Percentiles rank a stretch among this genome's conserved stretches.
Evolutionary conservation across 1,140 invertebrate species (phyloP).

Genomic region (Drosophila yakuba): DNA sequence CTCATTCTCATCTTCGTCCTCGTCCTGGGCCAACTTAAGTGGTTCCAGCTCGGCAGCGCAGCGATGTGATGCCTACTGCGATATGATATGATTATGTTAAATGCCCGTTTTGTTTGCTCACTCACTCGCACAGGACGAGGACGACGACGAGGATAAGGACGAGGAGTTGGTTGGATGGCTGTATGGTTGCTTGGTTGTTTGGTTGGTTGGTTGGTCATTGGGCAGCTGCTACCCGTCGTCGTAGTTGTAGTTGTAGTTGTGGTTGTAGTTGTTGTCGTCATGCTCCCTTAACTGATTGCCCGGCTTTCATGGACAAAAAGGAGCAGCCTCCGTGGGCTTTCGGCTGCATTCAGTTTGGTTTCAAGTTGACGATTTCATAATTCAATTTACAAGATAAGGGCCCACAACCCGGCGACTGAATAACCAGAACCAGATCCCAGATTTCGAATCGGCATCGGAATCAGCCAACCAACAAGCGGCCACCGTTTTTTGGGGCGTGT

Average conservation of each 20-base stretch:
- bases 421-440: constrained; percentile 29
- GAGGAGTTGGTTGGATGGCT: constrained; percentile 3
- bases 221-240: constrained; percentile 48
- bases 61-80: constrained; percentile 76
- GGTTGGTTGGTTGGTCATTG: constrained; percentile 65
- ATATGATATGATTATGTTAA: constrained; percentile 83
- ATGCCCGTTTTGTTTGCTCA: constrained; percentile 79
- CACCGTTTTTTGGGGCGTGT: constrained; percentile 71
- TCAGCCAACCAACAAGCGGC: constrained; percentile 51
- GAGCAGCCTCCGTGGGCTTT: constrained; percentile 54
- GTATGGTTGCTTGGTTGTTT: background rate
- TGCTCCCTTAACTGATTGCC: constrained; percentile 79
- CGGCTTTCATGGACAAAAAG: constrained; percentile 69
- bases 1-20: constrained; percentile 11
- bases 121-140: constrained; percentile 43
- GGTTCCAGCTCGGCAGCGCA: constrained; percentile 63
- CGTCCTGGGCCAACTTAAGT: constrained; percentile 71
- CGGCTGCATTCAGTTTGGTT: constrained; percentile 72
- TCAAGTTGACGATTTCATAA: constrained; percentile 83
- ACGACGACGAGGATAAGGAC: background rate
- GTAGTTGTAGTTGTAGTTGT: constrained; percentile 51
- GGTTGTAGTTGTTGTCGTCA: constrained; percentile 66
- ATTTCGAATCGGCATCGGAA: constrained; percentile 25
- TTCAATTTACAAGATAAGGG: constrained; percentile 82
- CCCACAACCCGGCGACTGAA: constrained; percentile 39